These are phyloP conservation scores for Ailurus styani DNA, from an alignment of 2,113 vertebrate genomes.

Conservation along the genomic window DNA sequence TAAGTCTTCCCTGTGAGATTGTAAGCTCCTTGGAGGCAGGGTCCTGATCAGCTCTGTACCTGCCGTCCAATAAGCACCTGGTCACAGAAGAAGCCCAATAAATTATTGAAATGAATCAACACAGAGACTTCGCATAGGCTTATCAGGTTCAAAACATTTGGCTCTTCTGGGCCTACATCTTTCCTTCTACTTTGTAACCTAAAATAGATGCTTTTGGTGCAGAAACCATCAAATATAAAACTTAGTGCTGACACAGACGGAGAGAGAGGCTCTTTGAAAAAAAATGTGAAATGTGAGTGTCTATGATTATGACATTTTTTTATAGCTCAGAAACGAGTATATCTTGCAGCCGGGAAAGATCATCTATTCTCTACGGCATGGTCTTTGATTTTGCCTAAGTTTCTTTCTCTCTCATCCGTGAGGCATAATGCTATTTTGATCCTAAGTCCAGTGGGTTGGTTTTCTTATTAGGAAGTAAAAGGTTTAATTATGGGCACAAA, in stretches of 20 bases:
- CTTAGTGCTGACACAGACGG: not conserved
- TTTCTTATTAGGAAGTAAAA: constrained; percentile 46
- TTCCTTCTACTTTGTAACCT: constrained; percentile 20
- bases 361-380: not conserved
- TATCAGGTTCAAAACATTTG: not conserved
- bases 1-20: not conserved
- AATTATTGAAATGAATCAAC: not conserved
- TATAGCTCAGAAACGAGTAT: not conserved
- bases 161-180: not conserved
- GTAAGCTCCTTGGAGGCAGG: not conserved
- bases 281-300: not conserved
- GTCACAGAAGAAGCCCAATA: not conserved
- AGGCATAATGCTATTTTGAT: constrained; percentile 31
- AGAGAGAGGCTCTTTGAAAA: not conserved
- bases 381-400: constrained; percentile 18
- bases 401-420: constrained; percentile 11
- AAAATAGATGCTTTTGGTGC: not conserved
- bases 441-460: not conserved
- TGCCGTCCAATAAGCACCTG: not conserved
- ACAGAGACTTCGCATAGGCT: not conserved
- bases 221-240: not conserved
- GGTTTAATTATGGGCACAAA: not conserved
- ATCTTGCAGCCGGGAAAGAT: not conserved
- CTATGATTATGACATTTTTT: constrained; percentile 1
- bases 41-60: not conserved